These are phyloP conservation scores for Heliconius erato DNA, from an alignment of 2,888 invertebrate genomes.

Conservation along the genomic window DNA sequence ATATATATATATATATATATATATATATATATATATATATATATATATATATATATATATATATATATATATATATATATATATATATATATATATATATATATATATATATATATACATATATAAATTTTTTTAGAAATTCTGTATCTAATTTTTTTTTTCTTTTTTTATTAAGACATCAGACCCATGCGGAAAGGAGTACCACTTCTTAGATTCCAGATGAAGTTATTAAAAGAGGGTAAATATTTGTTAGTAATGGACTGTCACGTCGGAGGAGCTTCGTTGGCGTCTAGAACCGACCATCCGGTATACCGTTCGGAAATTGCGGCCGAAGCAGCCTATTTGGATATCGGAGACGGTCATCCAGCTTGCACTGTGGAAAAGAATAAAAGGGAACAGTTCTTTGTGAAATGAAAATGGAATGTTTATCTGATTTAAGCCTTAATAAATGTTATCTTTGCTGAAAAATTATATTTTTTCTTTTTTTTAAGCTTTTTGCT, in stretches of 20 bases:
- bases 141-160: neutral
- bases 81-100: too few species aligned
- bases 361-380: constrained; percentile 62
- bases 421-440: constrained; percentile 26
- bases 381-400: constrained; percentile 59
- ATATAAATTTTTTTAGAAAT: neutral
- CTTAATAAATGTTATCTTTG: constrained; percentile 3
- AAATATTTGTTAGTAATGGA: constrained; percentile 70
- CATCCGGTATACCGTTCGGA: constrained; percentile 59
- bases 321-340: constrained; percentile 55
- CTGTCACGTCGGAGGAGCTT: constrained; percentile 59
- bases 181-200: constrained; percentile 59
- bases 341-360: constrained; percentile 62
- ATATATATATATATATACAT: neutral
- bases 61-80: too few species aligned
- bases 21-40: too few species aligned
- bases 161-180: constrained; percentile 59
- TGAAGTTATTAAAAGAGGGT: constrained; percentile 66
- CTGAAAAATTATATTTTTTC: neutral
- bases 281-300: constrained; percentile 52
- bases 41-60: too few species aligned
- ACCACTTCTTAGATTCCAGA: constrained; percentile 67
- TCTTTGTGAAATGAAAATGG: constrained; percentile 49
- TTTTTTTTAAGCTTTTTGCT: too few species aligned
- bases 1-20: too few species aligned